Base-by-base conservation (phyloP, 2,113 vertebrate genomes). In the Daphoenositta chrysoptera region DNA sequence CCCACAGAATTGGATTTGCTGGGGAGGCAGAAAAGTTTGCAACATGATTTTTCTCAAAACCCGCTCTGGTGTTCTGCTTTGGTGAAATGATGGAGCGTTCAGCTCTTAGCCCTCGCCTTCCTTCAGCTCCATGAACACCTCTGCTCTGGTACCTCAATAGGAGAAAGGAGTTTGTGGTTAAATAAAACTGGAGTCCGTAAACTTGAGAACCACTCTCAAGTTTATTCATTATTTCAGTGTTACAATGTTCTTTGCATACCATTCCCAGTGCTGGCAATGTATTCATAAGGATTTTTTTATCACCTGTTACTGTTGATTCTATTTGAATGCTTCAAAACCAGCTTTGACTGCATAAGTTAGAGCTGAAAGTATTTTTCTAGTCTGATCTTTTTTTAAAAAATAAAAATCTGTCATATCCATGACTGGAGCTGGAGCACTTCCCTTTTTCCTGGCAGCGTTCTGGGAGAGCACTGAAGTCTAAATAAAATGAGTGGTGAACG, bases 341-440 rank as follows among this genome's bases (percentile, higher is more conserved):
- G 86, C 45, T 80, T 87, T 90, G 91, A 68, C 71, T 83, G 45
- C 42, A 39, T 54, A 96, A 81, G 60, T 93, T 87, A 19, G 0
- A 92, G 79, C 39, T 75, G 27, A 58, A 95, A 97, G 71, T 97
- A 93, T 97, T 97, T 97, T 98, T 97, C 89, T 96, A 95, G 91
- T 84, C 58, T 60, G 47, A 57, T 65, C 63, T 54, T 10, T 73
- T 56, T 47, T 35, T 18, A 53, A 31, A 31, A 50, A 61, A 30
- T 13, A 4, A 45, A 7, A 12, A 44, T 39, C 53, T 91, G 63
- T 83, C 57, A 19, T 37, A 60, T 37, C 90, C 69, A 47, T 58
- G 58, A 2, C 87, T 91, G 79, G 47, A 93, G 78, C 81, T 90
- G 58, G 83, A 48, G 56, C 33, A 22, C 50, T 96, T 84, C 47